Evolutionary conservation across 2,797 vertebrate species (phyloP).

Genomic region (Emydoidea blandingii): DNA sequence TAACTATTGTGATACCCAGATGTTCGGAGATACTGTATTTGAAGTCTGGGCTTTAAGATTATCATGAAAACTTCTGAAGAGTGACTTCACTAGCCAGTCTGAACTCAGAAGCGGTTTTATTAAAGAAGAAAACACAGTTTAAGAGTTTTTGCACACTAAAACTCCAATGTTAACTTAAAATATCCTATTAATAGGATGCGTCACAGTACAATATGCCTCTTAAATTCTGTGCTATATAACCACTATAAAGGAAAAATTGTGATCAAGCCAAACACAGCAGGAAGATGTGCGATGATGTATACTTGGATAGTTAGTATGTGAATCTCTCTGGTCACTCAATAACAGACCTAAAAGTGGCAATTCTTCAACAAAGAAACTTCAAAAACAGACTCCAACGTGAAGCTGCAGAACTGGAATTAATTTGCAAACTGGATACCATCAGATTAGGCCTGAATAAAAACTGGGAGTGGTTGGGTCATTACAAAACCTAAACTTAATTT

Average conservation of each 20-base stretch:
- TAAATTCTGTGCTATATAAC: not conserved
- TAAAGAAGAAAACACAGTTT: not conserved
- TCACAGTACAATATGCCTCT: not conserved
- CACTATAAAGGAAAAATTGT: not conserved
- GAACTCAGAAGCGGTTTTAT: not conserved
- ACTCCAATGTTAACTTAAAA: not conserved
- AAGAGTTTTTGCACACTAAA: not conserved
- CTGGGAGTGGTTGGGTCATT: no score
- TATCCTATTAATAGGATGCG: not conserved
- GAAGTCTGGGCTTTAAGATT: not conserved
- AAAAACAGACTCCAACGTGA: no score
- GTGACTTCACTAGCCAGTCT: not conserved
- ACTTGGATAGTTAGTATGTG: not conserved
- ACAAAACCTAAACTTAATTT: no score
- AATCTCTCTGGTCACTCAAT: no score
- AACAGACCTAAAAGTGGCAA: no score
- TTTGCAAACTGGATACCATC: no score
- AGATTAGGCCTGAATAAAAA: no score
- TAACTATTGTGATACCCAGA: slow-evolving; percentile 48
- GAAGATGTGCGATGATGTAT: not conserved
- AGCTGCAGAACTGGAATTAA: no score
- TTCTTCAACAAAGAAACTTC: no score
- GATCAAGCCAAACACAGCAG: not conserved
- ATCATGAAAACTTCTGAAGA: not conserved
- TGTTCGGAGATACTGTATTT: slow-evolving; percentile 11